Percentiles rank a stretch among this genome's conserved stretches.
Evolutionary conservation across 2,113 vertebrate species (phyloP).

Genomic region (Lophochroa leadbeateri): DNA sequence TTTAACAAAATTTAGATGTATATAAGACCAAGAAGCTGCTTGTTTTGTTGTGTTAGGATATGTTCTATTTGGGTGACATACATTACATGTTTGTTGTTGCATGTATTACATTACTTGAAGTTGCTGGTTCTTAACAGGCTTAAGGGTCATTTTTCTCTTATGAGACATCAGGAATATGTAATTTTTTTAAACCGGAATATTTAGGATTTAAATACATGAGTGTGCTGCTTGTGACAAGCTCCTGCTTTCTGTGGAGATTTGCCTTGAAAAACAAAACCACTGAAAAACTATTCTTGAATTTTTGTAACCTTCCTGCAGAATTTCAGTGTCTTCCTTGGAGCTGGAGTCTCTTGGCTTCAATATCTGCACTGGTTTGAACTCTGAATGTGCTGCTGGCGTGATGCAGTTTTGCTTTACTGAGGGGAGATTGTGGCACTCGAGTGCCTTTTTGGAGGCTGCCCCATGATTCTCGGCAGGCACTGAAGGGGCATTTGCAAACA

Average conservation of each 20-base stretch:
- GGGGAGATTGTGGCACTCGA: rapidly evolving
- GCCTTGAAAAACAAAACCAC: not conserved
- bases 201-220: not conserved
- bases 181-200: not conserved
- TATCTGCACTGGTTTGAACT: not conserved
- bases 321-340: not conserved
- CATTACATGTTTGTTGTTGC: not conserved
- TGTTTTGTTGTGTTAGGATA: not conserved
- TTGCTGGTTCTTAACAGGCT: not conserved
- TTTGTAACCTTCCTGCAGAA: not conserved
- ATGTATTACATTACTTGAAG: not conserved
- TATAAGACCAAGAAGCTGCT: not conserved
- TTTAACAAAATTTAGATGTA: too few relatives aligned
- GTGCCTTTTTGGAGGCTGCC: not conserved
- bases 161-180: not conserved
- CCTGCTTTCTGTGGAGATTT: not conserved
- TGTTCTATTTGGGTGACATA: not conserved
- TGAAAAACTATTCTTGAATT: not conserved
- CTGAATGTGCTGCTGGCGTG: rapidly evolving
- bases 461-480: not conserved
- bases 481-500: not conserved
- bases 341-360: not conserved
- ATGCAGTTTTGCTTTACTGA: not conserved
- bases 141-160: not conserved
- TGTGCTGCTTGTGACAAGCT: not conserved